These are phyloP conservation scores for Elachura formosa DNA, from an alignment of 2,113 vertebrate species.

Conservation along the genomic window DNA sequence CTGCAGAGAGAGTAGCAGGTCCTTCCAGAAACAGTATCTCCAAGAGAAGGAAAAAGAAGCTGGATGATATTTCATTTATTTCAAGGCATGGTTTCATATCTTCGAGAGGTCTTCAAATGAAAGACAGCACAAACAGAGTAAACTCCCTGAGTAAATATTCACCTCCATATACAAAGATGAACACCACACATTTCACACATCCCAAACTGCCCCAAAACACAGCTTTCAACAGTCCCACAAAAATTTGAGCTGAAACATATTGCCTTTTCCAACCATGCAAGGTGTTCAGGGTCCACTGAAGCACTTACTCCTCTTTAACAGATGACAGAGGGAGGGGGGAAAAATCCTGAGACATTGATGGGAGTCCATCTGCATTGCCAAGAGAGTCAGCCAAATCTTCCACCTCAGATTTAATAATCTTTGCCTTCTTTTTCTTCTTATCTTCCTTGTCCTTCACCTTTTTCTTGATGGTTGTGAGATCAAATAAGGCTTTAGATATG, in stretches of 20 bases:
- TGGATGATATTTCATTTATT: conserved; percentile 87
- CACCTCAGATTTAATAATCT: conserved; percentile 84
- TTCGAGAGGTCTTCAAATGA: conserved; percentile 81
- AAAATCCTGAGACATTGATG: conserved; percentile 74
- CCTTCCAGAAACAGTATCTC: conserved; percentile 84
- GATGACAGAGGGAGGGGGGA: conserved; percentile 76
- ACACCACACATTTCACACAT: neutral
- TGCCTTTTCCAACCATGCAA: neutral
- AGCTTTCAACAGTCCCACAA: neutral
- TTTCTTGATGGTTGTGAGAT: conserved; percentile 87
- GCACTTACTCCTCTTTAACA: conserved; percentile 93
- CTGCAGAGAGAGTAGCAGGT: conserved; percentile 80
- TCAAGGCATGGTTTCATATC: conserved; percentile 82
- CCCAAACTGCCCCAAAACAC: neutral
- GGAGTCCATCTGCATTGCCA: conserved; percentile 66
- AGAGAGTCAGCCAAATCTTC: conserved; percentile 86
- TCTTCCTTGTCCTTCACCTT: conserved; percentile 88
- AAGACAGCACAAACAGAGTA: neutral
- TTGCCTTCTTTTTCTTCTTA: conserved; percentile 88
- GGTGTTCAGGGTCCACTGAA: neutral
- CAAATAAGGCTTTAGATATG: conserved; percentile 77
- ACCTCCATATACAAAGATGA: neutral
- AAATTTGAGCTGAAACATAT: neutral
- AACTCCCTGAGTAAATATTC: neutral
- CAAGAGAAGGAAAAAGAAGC: conserved; percentile 90